phyloP scores from a whole-genome alignment of 2,888 invertebrate genomes.

The Rhogogaster chlorosoma region DNA sequence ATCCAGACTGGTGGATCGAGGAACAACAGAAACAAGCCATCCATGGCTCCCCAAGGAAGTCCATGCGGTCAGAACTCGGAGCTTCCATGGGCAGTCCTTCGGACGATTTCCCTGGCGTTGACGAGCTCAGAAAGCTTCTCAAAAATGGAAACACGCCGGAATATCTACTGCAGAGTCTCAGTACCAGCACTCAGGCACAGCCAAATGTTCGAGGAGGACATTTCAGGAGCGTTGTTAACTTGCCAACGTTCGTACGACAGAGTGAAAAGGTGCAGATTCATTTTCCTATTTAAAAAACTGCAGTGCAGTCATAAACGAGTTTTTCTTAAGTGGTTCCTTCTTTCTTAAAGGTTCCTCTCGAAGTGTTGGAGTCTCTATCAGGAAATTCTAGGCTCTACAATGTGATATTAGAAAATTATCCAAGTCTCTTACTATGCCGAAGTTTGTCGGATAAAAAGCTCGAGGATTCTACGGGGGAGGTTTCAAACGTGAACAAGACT shows the following conservation, averaged over 20 bases:
- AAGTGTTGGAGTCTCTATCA: constrained; percentile 83
- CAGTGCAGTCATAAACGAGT: background rate
- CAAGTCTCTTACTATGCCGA: constrained; percentile 83
- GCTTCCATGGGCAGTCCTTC: constrained; percentile 79
- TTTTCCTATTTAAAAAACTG: constrained; percentile 24
- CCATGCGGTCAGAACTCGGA: constrained; percentile 80
- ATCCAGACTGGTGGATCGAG: constrained; percentile 89
- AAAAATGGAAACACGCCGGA: constrained; percentile 86
- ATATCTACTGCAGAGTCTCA: constrained; percentile 83
- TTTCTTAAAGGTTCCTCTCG: constrained; percentile 81
- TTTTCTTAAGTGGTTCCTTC: constrained; percentile 3
- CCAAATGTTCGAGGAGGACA: constrained; percentile 79
- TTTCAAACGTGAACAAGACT: constrained; percentile 77
- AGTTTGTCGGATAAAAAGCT: constrained; percentile 84
- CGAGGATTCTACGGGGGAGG: constrained; percentile 72
- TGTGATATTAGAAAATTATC: constrained; percentile 87
- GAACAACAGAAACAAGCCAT: constrained; percentile 80
- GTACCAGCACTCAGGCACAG: constrained; percentile 81
- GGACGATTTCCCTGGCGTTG: constrained; percentile 82
- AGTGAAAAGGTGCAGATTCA: constrained; percentile 82
- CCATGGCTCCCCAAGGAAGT: constrained; percentile 76
- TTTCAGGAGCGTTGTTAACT: constrained; percentile 84
- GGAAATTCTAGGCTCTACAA: constrained; percentile 85
- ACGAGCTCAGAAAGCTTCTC: constrained; percentile 84
- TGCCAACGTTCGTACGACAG: constrained; percentile 87